phyloP scores from a whole-genome alignment of 1,140 invertebrate species.

The Steinernema khuongi region DNA sequence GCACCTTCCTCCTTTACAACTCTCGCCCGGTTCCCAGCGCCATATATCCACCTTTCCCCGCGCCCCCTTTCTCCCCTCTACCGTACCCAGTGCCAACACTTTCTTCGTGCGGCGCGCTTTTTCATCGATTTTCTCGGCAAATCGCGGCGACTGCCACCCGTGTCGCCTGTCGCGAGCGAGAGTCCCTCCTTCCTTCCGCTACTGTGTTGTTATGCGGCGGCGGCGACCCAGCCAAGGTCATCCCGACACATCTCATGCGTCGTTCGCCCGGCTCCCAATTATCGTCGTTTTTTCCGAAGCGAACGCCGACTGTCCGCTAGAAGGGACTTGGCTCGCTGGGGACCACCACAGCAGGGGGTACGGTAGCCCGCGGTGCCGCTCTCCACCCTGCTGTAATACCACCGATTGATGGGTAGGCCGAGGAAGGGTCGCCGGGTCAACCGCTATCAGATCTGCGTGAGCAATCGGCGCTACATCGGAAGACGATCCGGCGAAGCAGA shows the following conservation, averaged over 20 bases:
- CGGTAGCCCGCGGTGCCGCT: neutral
- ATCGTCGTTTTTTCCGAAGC: neutral
- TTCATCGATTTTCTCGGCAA: constrained; percentile 16
- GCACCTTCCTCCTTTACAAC: no score
- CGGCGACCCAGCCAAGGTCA: neutral
- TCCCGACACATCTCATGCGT: constrained; percentile 10
- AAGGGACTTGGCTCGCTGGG: no score
- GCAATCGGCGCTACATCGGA: neutral
- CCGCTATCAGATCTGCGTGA: constrained; percentile 1
- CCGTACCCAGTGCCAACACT: neutral
- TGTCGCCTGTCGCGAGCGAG: constrained; percentile 12
- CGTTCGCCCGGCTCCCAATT: neutral
- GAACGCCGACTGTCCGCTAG: constrained; percentile 12
- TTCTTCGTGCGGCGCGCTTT: neutral
- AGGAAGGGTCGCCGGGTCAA: neutral
- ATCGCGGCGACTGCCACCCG: constrained; percentile 11
- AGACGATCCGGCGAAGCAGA: neutral
- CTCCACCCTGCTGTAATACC: neutral
- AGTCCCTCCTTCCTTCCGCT: neutral
- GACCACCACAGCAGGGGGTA: neutral
- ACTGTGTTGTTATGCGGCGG: constrained; percentile 1
- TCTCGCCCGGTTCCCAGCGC: no score
- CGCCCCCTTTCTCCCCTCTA: no score
- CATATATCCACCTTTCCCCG: no score
- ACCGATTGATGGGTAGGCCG: neutral